Conservation (phyloP, 2,113 vertebrate genomes). For the Prionailurus viverrinus region DNA sequence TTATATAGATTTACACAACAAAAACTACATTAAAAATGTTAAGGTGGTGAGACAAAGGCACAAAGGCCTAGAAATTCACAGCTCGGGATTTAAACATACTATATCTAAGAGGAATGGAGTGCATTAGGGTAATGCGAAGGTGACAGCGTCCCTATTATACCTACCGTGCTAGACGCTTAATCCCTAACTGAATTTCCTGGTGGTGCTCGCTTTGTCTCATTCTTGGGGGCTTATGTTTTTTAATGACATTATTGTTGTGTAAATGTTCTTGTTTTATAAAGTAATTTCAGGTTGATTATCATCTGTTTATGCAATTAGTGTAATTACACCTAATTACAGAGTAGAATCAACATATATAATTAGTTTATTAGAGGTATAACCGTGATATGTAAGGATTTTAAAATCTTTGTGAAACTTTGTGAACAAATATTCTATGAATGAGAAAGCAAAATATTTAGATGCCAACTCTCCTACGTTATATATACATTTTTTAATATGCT, state of each 20-base stretch:
- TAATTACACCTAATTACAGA: conserved; percentile 86
- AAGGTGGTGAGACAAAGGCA: conserved; percentile 88
- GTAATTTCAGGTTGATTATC: conserved; percentile 87
- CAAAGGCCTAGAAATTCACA: conserved; percentile 89
- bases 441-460: conserved; percentile 83
- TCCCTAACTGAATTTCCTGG: conserved; percentile 87
- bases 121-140: conserved; percentile 86
- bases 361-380: conserved; percentile 87
- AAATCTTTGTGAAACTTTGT: conserved; percentile 86
- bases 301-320: conserved; percentile 84
- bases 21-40: conserved; percentile 90
- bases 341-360: conserved; percentile 85
- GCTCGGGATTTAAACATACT: conserved; percentile 89
- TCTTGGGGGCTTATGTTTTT: conserved; percentile 85
- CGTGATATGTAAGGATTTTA: conserved; percentile 78
- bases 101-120: conserved; percentile 86
- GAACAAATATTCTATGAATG: conserved; percentile 82
- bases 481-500: conserved; percentile 68
- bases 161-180: conserved; percentile 86
- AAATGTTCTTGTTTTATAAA: conserved; percentile 87
- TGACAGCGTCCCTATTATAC: conserved; percentile 84
- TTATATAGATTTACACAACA: conserved; percentile 92
- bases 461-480: conserved; percentile 72
- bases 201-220: conserved; percentile 85
- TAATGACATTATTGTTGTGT: conserved; percentile 89